Evolutionary conservation across 2,797 vertebrate genomes (phyloP), one percentile per base, ranked within the genome.

Genomic region (Spinus pinus): DNA sequence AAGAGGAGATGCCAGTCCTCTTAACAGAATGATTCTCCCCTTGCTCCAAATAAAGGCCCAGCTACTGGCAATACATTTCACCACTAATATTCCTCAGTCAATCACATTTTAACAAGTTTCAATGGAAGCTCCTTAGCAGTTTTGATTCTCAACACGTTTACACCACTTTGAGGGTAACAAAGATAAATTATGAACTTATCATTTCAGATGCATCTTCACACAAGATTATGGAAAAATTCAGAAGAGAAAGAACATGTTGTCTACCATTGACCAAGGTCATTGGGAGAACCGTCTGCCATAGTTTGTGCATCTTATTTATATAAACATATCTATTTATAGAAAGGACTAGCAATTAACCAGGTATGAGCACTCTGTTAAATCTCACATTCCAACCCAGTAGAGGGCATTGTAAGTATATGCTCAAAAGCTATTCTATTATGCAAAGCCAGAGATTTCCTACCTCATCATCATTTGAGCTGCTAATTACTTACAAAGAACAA

Each of bases 391-490:
- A 79, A 90, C 87, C 93, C 95, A 96, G 87, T 8, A 96, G 94
- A 93, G 96, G 91, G 93, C 85, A 95, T 93, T 44, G 81, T 69
- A 65, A 93, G 37, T 78, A 83, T 95, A 65, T 35, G 11, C 64
- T 73, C 87, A 90, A 90, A 85, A 91, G 10, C 27, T 22, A 37
- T 53, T 28, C 11, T 56, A 39, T 79, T 81, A 69, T 39, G 58
- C 62, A 80, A 91, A 86, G 42, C 30, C 42, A 82, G 28, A 73
- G 23, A 74, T 88, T 82, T 64, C 28, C 57, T 35, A 64, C 37
- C n/a, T 56, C n/a, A 53, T 28, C 22, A 80, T 64, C 23, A 39
- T 85, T 57, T 77, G 41, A 42, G 27, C 41, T 86, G 37, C 21
- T 77, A 78, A 57, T 85, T 90, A 35, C 28, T n/a, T 75, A 62